Conservation (phyloP, 2,797 vertebrate genomes). For the Lagocephalus sceleratus region DNA sequence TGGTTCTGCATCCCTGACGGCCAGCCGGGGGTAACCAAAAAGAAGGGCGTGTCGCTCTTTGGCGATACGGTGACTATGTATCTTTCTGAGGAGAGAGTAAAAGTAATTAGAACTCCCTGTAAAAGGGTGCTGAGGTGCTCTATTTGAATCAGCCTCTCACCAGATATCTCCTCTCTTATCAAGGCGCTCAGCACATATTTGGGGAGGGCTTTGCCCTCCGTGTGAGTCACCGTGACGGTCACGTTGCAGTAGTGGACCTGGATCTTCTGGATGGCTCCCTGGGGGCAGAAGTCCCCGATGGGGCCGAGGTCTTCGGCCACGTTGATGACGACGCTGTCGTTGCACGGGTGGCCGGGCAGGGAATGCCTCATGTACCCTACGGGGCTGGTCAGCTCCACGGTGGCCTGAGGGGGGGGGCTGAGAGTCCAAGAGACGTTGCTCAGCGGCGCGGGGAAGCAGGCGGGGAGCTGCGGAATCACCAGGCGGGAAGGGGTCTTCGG, state of each 20-base stretch:
- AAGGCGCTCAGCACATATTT: constrained; percentile 70
- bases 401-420: constrained; percentile 58
- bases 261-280: constrained; percentile 81
- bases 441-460: constrained; percentile 71
- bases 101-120: background rate
- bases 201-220: constrained; percentile 26
- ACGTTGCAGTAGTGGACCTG: constrained; percentile 79
- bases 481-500: constrained; percentile 56
- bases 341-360: constrained; percentile 73
- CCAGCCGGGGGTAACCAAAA: constrained; percentile 83
- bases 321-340: constrained; percentile 64
- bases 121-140: background rate
- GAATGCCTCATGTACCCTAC: constrained; percentile 73
- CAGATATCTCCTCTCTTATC: constrained; percentile 74
- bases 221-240: constrained; percentile 72
- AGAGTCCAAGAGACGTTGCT: constrained; percentile 80
- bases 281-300: constrained; percentile 82
- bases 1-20: constrained; percentile 71
- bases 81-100: constrained; percentile 70
- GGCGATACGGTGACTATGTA: constrained; percentile 81
- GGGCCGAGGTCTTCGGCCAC: constrained; percentile 47
- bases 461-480: constrained; percentile 64
- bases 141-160: constrained; percentile 34
- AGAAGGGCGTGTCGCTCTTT: constrained; percentile 57
- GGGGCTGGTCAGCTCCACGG: constrained; percentile 71